Evolutionary conservation across 2,888 invertebrate species (phyloP), one percentile per base, ranked within the genome.

Genomic region (Papilio demoleus): DNA sequence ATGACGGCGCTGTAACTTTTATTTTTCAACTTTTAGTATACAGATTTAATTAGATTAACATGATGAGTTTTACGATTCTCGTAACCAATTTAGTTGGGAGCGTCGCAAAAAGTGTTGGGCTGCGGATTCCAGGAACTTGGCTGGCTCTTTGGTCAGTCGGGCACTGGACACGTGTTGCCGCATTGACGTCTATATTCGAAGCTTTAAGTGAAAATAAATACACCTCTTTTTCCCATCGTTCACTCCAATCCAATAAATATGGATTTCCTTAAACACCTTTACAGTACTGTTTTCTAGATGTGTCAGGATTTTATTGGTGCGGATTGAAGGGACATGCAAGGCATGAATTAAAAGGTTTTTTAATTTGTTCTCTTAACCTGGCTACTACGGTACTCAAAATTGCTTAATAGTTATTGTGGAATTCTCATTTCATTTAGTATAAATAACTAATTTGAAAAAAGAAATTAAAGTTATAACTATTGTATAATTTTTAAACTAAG

Each of bases 131-230:
- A 59, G 31, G 68, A 68, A 68, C 64, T 27, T 14, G 31, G 53
- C 27, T 17, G 19, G 42, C 59, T 47, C 59, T 34, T 64, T 17
- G 38, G 63, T 70, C 62, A 47, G 70, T 70, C 61, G 17, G 38
- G 67, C 69, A 74, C 70, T 56, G 50, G 67, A 73, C 72, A 70
- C 67, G 65, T 72, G 60, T 60, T 62, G 61, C 34, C 53, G 22
- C 69, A 36, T 68, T 69, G 69, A 69, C 65, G 65, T 65, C 69
- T 69, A 61, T 69, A 69, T 69, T 40, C 65, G 42, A 60, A 42
- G 34, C 22, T 42, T 47, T 65, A 38, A 24, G 47, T 58, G 59
- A 45, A 65, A 69, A n/a, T n/a, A n/a, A n/a, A 61, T 60, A 11
- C 24, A 14, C 22, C 53, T 36, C 17, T 42, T 64, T 50, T 61